A percentile compares a stretch with the other conserved stretches of the same genome.
phyloP scores from a whole-genome alignment of 2,113 vertebrate genomes.

The Ptyas mucosa region DNA sequence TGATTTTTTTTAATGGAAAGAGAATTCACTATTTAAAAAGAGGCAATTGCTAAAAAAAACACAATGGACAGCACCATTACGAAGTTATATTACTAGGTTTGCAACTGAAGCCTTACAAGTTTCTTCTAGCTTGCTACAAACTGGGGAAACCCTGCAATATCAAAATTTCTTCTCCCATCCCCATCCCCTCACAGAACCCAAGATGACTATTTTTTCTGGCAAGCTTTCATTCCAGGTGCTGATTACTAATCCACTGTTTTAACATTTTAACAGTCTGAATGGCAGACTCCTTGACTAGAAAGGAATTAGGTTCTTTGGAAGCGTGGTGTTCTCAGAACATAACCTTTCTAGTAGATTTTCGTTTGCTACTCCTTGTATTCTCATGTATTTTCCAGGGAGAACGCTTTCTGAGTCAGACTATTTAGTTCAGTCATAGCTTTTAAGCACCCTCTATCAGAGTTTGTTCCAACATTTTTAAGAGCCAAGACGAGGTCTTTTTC shows the following conservation, averaged over 20 bases:
- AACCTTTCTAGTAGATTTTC: constrained; percentile 72
- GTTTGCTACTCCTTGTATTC: constrained; percentile 77
- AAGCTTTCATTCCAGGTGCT: constrained; percentile 81
- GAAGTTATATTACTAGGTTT: constrained; percentile 83
- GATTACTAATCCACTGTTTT: constrained; percentile 73
- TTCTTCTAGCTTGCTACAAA: constrained; percentile 63
- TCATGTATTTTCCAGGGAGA: constrained; percentile 71
- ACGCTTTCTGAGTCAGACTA: constrained; percentile 74
- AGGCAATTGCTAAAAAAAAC: constrained; percentile 76
- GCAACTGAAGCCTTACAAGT: constrained; percentile 69
- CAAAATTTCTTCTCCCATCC: constrained; percentile 61
- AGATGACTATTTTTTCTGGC: constrained; percentile 64
- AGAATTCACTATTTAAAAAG: constrained; percentile 68
- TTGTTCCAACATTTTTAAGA: constrained; percentile 78
- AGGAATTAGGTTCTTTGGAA: constrained; percentile 73
- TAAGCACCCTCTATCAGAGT: constrained; percentile 70
- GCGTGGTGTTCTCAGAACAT: constrained; percentile 72
- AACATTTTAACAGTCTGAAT: constrained; percentile 74
- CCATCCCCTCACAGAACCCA: constrained; percentile 66
- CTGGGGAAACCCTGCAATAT: constrained; percentile 70
- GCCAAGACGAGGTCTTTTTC: constrained; percentile 93
- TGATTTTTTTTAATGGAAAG: constrained; percentile 63
- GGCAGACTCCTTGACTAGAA: constrained; percentile 72
- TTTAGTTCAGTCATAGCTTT: constrained; percentile 76
- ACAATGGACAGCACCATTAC: constrained; percentile 91